phyloP scores from a whole-genome alignment of 2,888 invertebrate genomes.

The Agrilus cyanescens region DNA sequence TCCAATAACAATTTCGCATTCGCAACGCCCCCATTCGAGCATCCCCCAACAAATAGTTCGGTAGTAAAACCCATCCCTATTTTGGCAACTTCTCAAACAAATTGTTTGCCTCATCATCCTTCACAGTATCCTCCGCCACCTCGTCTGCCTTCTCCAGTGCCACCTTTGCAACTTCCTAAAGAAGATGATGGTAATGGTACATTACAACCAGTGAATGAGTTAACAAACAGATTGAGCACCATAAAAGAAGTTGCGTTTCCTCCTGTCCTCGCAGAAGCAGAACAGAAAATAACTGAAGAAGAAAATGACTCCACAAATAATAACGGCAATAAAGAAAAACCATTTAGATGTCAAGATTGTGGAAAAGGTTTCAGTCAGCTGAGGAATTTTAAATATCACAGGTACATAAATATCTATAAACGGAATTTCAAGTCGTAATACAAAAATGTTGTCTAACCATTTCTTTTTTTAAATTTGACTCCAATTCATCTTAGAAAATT shows the following conservation, averaged over 20 bases:
- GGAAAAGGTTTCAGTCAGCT: conserved; percentile 73
- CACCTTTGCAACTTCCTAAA: too few species aligned
- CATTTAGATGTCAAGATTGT: conserved; percentile 64
- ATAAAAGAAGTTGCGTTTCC: too few species aligned
- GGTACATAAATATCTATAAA: conserved; percentile 23
- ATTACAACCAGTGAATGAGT: too few species aligned
- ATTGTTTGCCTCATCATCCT: too few species aligned
- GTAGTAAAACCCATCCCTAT: too few species aligned
- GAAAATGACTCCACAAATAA: conserved; percentile 7
- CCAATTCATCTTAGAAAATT: neutral
- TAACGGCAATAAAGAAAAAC: conserved; percentile 31
- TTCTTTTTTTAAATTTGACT: neutral
- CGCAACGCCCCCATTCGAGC: too few species aligned
- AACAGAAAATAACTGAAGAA: conserved; percentile 2
- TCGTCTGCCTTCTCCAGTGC: too few species aligned
- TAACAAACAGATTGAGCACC: too few species aligned
- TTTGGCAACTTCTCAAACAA: too few species aligned
- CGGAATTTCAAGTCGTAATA: conserved; percentile 2
- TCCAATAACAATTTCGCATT: conserved; percentile 26
- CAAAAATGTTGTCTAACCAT: neutral
- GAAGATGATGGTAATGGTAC: too few species aligned
- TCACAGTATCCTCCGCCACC: too few species aligned
- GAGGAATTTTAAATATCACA: conserved; percentile 73
- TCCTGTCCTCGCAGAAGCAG: neutral
- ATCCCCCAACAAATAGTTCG: too few species aligned